Base-by-base conservation (phyloP, 2,113 vertebrate species). In the Crotalus tigris region DNA sequence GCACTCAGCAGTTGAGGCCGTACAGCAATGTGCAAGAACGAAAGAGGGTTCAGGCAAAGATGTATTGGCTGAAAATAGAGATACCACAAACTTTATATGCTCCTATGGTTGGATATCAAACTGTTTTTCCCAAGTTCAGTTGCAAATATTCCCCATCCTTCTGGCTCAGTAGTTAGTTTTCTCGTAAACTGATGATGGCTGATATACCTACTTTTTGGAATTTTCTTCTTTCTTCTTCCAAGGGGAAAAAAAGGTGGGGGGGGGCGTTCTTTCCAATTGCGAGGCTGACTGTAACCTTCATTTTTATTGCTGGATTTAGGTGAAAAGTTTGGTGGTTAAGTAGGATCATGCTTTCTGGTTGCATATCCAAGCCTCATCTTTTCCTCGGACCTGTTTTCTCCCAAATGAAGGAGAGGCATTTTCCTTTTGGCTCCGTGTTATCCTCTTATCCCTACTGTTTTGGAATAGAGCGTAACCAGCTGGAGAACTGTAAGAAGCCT, bases 361-460 rank as follows among this genome's bases (percentile, higher is more conserved):
- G 90, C 91, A 85, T 97, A 94, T 97, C 96, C 97, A 96, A 97
- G 96, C 97, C 97, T 97, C 97, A 94, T 96, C 95, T 97, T 90
- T 98, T 95, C 96, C 94, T 81, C 88, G 97, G 97, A 97, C 97
- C 96, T 96, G 97, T 96, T 96, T 95, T 97, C 97, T 97, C 98
- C 98, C 97, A 97, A 96, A 96, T 97, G 97, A 95, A 98, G 98
- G 97, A 98, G 98, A 98, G 93, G 97, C 98, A 96, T 97, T 97
- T 98, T 98, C 98, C 98, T 98, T 98, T 97, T 97, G 98, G 98
- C 98, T 97, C 98, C 98, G 97, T 98, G 98, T 99, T 99, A 99
- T 99, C 99, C 99, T 99, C 99, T 99, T 99, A 99, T 99, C 98
- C 99, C 98, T 98, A 99, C 98, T 99, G 99, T 99, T 99, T 98